A percentile compares a stretch with the other conserved stretches of the same genome.
Evolutionary conservation across 2,797 vertebrate genomes (phyloP).

Genomic region (Champsocephalus gunnari): DNA sequence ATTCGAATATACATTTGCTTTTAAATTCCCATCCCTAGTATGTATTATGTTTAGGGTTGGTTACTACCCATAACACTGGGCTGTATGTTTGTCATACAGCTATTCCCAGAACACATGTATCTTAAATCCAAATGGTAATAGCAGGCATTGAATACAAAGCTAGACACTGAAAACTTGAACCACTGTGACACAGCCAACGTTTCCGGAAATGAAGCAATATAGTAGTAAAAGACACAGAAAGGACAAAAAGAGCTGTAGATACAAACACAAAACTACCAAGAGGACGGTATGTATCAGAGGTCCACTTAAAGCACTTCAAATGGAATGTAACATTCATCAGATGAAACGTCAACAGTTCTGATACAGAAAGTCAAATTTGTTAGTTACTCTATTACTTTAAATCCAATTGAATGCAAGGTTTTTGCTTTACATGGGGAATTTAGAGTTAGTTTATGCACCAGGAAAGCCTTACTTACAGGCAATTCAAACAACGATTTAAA

Average conservation of each 20-base stretch:
- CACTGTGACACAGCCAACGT: conserved; percentile 9
- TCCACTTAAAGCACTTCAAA: conserved; percentile 12
- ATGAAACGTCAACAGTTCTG: conserved; percentile 27
- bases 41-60: too few species aligned
- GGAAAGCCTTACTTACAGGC: conserved; percentile 15
- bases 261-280: conserved; percentile 47
- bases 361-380: conserved; percentile 21
- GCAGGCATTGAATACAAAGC: background rate
- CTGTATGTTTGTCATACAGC: background rate
- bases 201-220: conserved; percentile 9
- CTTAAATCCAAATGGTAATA: conserved; percentile 5
- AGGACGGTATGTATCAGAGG: conserved; percentile 24
- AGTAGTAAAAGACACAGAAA: conserved; percentile 35
- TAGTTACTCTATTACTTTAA: background rate
- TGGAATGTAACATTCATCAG: conserved; percentile 16
- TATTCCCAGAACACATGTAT: conserved; percentile 5
- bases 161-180: conserved; percentile 14
- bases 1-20: too few species aligned
- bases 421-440: conserved; percentile 13
- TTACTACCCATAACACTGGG: background rate
- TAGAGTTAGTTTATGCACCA: conserved; percentile 10
- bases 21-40: too few species aligned
- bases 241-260: conserved; percentile 33
- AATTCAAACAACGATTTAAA: conserved; percentile 16
- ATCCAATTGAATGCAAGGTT: background rate